These are phyloP conservation scores for Leptinotarsa tumamoca DNA, from an alignment of 2,888 invertebrate species.

Conservation along the genomic window DNA sequence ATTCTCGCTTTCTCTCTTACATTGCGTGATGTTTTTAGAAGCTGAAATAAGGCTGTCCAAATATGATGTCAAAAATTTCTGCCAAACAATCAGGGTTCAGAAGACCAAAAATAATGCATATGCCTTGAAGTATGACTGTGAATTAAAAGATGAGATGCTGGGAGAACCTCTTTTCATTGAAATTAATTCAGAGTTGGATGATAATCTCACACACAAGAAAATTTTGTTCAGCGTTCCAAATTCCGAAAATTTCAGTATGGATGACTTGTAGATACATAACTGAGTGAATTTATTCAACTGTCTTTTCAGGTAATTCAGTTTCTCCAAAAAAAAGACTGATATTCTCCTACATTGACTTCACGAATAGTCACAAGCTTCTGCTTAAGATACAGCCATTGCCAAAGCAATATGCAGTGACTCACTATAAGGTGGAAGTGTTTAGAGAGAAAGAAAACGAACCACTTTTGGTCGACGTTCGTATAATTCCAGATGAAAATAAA, in stretches of 20 bases:
- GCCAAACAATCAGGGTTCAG: conserved; percentile 43
- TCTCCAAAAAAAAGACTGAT: conserved; percentile 41
- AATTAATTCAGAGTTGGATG: conserved; percentile 45
- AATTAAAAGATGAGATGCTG: conserved; percentile 30
- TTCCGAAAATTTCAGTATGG: conserved; percentile 42
- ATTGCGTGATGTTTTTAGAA: conserved; percentile 38
- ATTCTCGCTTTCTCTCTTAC: no score
- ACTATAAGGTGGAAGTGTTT: conserved; percentile 53
- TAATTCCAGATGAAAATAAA: conserved; percentile 34
- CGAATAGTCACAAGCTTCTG: conserved; percentile 46
- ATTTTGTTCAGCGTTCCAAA: conserved; percentile 45
- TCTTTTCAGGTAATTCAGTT: conserved; percentile 38
- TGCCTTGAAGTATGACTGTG: conserved; percentile 42
- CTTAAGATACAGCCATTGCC: conserved; percentile 50
- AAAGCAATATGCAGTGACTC: conserved; percentile 43
- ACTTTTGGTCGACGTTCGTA: conserved; percentile 47
- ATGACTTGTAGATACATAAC: neutral
- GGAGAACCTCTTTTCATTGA: conserved; percentile 41
- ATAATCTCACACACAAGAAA: conserved; percentile 46
- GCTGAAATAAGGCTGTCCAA: conserved; percentile 46
- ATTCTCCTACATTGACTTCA: conserved; percentile 51
- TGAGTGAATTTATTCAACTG: neutral
- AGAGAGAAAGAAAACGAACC: conserved; percentile 45
- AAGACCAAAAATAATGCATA: conserved; percentile 27
- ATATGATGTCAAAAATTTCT: conserved; percentile 38